These are phyloP conservation scores for Pelodytes ibericus DNA, from an alignment of 2,797 vertebrate genomes.

Conservation along the genomic window DNA sequence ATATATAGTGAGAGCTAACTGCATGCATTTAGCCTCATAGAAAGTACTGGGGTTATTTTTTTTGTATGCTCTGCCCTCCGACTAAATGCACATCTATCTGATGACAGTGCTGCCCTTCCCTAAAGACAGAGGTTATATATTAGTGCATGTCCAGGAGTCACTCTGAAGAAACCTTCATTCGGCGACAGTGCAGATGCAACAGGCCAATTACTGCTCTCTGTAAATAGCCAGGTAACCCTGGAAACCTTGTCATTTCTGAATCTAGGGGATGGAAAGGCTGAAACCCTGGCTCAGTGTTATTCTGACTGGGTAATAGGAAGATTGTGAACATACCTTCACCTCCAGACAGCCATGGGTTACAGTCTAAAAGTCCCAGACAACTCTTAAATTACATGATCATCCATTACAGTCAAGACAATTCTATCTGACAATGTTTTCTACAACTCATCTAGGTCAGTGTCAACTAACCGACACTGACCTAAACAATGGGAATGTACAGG, in stretches of 20 bases:
- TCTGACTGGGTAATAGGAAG: not conserved
- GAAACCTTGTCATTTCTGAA: conserved; percentile 27
- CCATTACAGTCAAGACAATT: too few species aligned
- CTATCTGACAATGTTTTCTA: too few species aligned
- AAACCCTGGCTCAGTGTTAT: not conserved
- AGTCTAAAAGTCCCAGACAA: too few species aligned
- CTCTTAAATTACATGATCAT: too few species aligned
- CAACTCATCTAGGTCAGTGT: too few species aligned
- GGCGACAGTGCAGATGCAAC: too few species aligned
- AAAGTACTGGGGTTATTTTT: too few species aligned
- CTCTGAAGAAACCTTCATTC: conserved; percentile 15
- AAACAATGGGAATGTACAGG: too few species aligned
- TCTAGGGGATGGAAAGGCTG: conserved; percentile 1
- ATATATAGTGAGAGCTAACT: too few species aligned
- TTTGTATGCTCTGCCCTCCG: too few species aligned
- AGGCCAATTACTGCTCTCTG: conserved; percentile 44
- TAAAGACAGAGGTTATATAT: conserved; percentile 14
- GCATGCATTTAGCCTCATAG: too few species aligned
- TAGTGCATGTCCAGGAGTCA: not conserved
- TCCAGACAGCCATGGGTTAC: not conserved
- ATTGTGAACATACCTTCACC: not conserved
- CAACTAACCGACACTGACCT: too few species aligned
- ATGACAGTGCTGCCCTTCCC: not conserved
- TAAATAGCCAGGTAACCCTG: conserved; percentile 52
- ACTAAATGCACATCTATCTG: not conserved